Base-by-base conservation (phyloP, 2,113 vertebrate genomes). In the Elaphurus davidianus region DNA sequence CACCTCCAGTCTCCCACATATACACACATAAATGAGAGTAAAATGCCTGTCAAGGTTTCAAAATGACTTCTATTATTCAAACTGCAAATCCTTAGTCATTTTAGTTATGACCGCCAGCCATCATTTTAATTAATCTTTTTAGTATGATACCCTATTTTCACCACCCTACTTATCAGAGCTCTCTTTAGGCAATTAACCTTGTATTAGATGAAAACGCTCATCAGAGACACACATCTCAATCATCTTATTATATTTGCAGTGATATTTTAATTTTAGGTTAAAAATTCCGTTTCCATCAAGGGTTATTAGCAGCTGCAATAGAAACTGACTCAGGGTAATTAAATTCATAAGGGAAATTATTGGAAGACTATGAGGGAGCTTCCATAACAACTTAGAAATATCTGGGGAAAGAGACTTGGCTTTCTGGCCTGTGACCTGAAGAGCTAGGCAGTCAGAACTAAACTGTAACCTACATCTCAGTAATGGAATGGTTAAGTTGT, bases 171-270 rank as follows among this genome's bases (percentile, higher is more conserved):
- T 96, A 43, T 21, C 67, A 95, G 45, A 81, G 81, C 62, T 96
- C 60, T 95, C 16, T 98, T 94, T 52, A 85, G 52, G 14, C 94
- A 98, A 96, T 97, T 96, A 96, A 97, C 95, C 79, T 96, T 89
- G 27, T 33, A 59, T 76, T 67, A 96, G 67, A 96, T 90, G 52
- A 94, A 94, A 94, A 54, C 45, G 8, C 30, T 95, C 90, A 95
- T 87, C 71, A 96, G 97, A 97, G 95, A 97, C 92, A 87, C 10
- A 71, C 33, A 91, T 21, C 79, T 87, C 87, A 64, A 16, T 97
- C 92, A 84, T 50, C 30, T 40, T 87, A 28, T 52, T 94, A 62
- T 79, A 94, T 93, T 50, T 91, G 36, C 21, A 27, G 7, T 93
- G 84, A 95, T 95, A 92, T 90, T 94, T 97, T 86, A 91, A 91